Conservation (phyloP, 2,113 vertebrate species). For the Macroglossus sobrinus region DNA sequence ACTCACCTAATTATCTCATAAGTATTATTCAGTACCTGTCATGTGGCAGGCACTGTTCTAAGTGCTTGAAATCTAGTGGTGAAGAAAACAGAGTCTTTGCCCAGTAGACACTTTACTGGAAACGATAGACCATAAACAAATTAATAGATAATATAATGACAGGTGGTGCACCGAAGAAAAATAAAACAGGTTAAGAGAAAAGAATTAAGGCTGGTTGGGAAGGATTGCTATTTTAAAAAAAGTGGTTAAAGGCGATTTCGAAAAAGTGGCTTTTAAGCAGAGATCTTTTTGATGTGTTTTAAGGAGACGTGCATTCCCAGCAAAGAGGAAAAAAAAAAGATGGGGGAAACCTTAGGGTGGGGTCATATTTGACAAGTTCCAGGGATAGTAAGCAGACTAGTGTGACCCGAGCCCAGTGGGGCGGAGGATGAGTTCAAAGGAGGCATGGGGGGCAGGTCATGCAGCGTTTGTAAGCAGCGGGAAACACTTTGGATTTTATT, state of each 20-base stretch:
- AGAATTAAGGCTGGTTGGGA: not conserved
- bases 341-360: not conserved
- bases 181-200: not conserved
- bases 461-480: not conserved
- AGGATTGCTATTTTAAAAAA: not conserved
- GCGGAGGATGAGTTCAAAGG: not conserved
- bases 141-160: not conserved
- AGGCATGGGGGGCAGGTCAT: not conserved
- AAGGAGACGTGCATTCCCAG: not conserved
- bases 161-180: not conserved
- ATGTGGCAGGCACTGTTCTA: not conserved
- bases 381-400: not conserved
- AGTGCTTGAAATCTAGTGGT: not conserved
- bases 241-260: not conserved
- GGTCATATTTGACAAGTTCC: not conserved
- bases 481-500: not conserved
- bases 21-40: not conserved
- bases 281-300: slow-evolving; percentile 12
- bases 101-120: not conserved
- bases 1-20: not conserved
- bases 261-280: not conserved
- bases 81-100: not conserved
- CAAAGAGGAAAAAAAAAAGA: not conserved
- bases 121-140: not conserved
- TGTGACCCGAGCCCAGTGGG: not conserved